phyloP scores from a whole-genome alignment of 2,888 invertebrate species.

The Agrochola lychnidis region DNA sequence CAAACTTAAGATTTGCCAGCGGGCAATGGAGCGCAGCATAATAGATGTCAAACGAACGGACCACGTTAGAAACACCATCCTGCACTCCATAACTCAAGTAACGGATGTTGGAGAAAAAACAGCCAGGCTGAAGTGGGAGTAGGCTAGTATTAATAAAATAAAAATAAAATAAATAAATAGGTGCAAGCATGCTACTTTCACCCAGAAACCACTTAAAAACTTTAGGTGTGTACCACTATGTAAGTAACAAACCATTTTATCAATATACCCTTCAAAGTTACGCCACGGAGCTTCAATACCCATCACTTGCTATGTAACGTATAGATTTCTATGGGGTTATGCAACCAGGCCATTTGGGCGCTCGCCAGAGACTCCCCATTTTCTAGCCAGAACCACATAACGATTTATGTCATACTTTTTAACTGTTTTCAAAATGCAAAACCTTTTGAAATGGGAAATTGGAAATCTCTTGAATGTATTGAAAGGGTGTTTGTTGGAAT shows the following conservation, averaged over 20 bases:
- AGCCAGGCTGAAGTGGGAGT: no score
- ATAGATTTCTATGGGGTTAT: constrained; percentile 50
- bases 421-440: constrained; percentile 62
- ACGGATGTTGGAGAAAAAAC: no score
- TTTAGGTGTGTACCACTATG: background rate
- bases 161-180: no score
- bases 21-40: no score
- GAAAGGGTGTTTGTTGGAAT: constrained; percentile 3
- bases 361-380: constrained; percentile 68
- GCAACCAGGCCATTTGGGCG: constrained; percentile 70
- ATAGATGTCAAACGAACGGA: no score
- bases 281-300: constrained; percentile 29
- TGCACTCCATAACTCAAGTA: no score
- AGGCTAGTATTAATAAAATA: no score
- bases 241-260: constrained; percentile 33
- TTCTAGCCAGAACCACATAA: constrained; percentile 64
- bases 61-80: no score
- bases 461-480: constrained; percentile 39
- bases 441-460: constrained; percentile 54
- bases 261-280: constrained; percentile 48
- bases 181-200: no score
- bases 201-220: background rate
- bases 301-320: constrained; percentile 32
- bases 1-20: no score
- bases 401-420: constrained; percentile 69